A percentile compares a stretch with the other conserved stretches of the same genome.
Evolutionary conservation across 1,140 invertebrate genomes (phyloP).

Genomic region (Pentalonia nigronervosa): DNA sequence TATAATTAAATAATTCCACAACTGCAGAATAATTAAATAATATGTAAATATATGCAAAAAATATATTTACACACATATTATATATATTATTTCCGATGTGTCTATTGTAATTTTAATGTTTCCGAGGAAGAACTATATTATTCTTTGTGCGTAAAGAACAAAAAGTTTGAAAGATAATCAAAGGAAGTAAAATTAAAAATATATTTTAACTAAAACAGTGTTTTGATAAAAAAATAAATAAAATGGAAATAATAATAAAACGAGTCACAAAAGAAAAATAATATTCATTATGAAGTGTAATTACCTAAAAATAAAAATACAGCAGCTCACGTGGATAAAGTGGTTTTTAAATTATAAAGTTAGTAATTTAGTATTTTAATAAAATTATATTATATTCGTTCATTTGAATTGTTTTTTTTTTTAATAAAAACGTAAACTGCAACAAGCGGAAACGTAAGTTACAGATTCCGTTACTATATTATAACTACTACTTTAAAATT

Average conservation of each 20-base stretch:
- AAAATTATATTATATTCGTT: not conserved
- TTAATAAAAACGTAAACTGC: not conserved
- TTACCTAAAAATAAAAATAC: not conserved
- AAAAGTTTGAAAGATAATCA: not conserved
- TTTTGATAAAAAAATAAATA: not conserved
- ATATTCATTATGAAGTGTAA: not conserved
- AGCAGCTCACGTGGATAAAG: not conserved
- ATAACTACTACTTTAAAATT: no score
- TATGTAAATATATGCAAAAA: not conserved
- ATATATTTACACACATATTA: not conserved
- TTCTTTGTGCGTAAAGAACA: not conserved
- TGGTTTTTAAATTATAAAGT: not conserved
- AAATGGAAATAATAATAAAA: not conserved
- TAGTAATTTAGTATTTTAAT: not conserved
- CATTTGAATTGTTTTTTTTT: not conserved
- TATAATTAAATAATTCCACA: not conserved
- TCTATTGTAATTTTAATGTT: constrained; percentile 13
- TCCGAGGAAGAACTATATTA: not conserved
- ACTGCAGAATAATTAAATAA: not conserved
- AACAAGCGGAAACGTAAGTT: not conserved
- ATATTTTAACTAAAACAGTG: not conserved
- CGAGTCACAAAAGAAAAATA: not conserved
- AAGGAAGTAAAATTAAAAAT: not conserved
- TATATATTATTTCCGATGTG: not conserved
- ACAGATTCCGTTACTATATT: not conserved